Evolutionary conservation across 2,888 invertebrate genomes (phyloP), one percentile per base, ranked within the genome.

Genomic region (Gryllus longicercus): DNA sequence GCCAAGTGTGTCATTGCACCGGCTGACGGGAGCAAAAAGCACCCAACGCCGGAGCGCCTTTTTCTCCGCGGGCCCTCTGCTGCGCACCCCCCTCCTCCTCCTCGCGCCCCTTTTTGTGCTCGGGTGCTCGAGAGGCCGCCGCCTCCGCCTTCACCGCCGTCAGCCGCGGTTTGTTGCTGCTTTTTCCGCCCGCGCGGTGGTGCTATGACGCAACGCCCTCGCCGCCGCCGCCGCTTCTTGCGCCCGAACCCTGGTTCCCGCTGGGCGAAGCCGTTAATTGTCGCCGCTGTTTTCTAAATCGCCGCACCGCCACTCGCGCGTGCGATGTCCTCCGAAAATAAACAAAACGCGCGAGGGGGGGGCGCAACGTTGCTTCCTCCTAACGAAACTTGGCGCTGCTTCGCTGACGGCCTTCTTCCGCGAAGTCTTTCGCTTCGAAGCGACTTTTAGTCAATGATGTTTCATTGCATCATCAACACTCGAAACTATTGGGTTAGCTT

Each of bases 1-100:
- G 63, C n/a, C 63, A 63, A 63, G 63, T 63, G 63, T 63, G 63
- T 63, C 63, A 63, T 63, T 63, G 63, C 63, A 63, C 63, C 63
- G 63, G n/a, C 16, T n/a, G n/a, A 63, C 14, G 8, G 16, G 63
- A n/a, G 63, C 63, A 63, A n/a, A 63, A 63, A 63, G 8, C 14
- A 63, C 63, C n/a, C 16, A 14, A 18, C 63, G 63, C 16, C 14
- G 63, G 14, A 63, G 63, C 63, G 63, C n/a, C 63, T 63, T 63
- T 63, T 63, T 63, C 63, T n/a, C 14, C n/a, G 16, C 16, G 63
- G 63, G n/a, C 14, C 12, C 63, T n/a, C 63, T 8, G 14, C 63
- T 63, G 16, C 16, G 14, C n/a, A 3, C 63, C 63, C n/a, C 12
- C n/a, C 63, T 63, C 63, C 63, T 63, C 14, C n/a, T 63, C 63